Evolutionary conservation across 2,888 invertebrate species (phyloP), one percentile per base, ranked within the genome.

Genomic region (Ormyrus thymus): DNA sequence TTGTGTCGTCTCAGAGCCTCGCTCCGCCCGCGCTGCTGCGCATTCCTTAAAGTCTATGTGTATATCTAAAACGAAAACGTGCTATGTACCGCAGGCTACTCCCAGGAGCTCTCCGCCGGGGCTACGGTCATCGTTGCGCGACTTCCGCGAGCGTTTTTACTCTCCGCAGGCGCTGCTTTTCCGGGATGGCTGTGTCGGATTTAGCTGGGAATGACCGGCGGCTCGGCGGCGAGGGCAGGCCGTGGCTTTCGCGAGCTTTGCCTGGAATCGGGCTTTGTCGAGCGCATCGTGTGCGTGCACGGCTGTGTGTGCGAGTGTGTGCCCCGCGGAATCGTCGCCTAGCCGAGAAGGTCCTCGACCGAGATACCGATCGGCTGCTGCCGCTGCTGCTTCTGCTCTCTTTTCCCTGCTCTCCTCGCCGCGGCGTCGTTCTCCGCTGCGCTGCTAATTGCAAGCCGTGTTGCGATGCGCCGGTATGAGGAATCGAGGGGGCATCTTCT

Each of bases 361-460:
- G 70, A 73, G 48, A 73, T 73, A 73, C 56, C 53, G 56, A 56
- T 73, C 55, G 46, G 66, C 7, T 61, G 9, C 58, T 58, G 15
- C 58, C 10, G 9, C 45, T 58, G 1, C 48, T n/a, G 6, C 50
- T 45, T 53, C 10, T 43, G 43, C 29, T 68, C 55, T 64, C 11
- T 48, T 64, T 13, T 13, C 13, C 48, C n/a, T 50, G 13, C 29
- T 29, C 29, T 4, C 4, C 29, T 29, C 29, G 29, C 29, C 29
- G 4, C 29, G 29, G 29, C 29, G 29, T 29, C 29, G 3, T 29
- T 29, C 29, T 29, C 29, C 29, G 29, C 0, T 3, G 29, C 6
- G 29, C 7, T 11, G 55, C 66, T 75, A 75, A 75, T 75, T 75
- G 61, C 65, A n/a, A 61, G 53, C 48, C 68, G 51, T 75, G 53